Conservation (phyloP, 2,888 invertebrate species). For the Microctonus aethiopoides region DNA sequence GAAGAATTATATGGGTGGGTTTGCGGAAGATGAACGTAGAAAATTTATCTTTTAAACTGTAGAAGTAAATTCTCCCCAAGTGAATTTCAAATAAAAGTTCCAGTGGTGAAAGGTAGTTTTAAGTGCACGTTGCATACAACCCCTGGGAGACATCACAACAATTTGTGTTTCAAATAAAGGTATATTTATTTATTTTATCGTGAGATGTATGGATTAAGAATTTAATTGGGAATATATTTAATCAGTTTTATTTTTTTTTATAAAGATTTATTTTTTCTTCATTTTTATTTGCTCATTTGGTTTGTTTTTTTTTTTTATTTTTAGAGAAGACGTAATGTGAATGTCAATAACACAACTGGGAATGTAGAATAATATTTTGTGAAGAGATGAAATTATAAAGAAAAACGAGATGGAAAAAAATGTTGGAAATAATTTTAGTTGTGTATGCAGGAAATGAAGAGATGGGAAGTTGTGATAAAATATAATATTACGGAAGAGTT, state of each 20-base stretch:
- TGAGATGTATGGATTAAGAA: too few species aligned
- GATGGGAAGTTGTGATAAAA: neutral
- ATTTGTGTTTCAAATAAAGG: neutral
- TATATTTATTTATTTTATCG: neutral
- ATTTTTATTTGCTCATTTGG: too few species aligned
- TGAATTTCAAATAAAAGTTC: constrained; percentile 40
- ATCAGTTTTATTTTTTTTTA: too few species aligned
- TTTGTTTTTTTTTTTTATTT: too few species aligned
- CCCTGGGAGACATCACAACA: neutral
- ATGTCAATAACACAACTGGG: too few species aligned
- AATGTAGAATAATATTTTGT: too few species aligned
- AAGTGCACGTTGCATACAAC: neutral
- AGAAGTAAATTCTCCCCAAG: constrained; percentile 30
- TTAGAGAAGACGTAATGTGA: too few species aligned
- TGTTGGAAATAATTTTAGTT: neutral
- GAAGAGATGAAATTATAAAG: too few species aligned
- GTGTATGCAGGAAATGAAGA: neutral
- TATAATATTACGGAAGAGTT: neutral
- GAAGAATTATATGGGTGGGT: constrained; percentile 1
- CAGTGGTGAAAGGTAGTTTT: constrained; percentile 17
- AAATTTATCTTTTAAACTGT: constrained; percentile 42
- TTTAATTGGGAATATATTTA: too few species aligned
- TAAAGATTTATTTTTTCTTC: neutral
- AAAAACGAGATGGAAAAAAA: too few species aligned
- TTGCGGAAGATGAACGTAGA: constrained; percentile 39